phyloP scores from a whole-genome alignment of 2,888 invertebrate genomes.

The Acrocyrtus sp. region DNA sequence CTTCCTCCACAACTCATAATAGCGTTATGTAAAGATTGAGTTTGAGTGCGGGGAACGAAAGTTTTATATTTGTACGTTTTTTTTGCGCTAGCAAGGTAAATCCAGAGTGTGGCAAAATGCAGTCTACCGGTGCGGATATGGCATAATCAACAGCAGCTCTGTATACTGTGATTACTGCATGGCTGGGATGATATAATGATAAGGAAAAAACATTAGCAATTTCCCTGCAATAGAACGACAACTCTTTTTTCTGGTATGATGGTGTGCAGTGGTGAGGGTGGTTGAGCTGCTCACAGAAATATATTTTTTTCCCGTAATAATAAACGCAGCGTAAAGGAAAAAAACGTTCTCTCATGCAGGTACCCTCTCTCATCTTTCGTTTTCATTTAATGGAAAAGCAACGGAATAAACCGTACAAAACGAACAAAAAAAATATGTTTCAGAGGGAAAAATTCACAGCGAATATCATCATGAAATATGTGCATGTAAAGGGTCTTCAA shows the following conservation, averaged over 20 bases:
- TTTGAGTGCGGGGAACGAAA: background rate
- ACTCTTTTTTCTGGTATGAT: too few species aligned
- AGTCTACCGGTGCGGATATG: background rate
- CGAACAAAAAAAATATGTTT: conserved; percentile 13
- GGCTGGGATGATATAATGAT: background rate
- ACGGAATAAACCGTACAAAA: conserved; percentile 38
- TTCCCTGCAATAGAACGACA: background rate
- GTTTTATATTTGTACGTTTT: background rate
- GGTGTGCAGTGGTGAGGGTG: background rate
- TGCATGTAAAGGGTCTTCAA: background rate
- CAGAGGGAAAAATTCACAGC: background rate
- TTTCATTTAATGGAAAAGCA: conserved; percentile 40
- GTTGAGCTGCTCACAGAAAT: background rate
- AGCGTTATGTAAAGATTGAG: too few species aligned
- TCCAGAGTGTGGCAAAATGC: too few species aligned
- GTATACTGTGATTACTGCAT: background rate
- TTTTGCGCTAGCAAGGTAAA: background rate
- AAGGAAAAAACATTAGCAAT: background rate
- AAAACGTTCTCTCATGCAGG: background rate
- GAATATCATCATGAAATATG: background rate
- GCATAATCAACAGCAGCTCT: background rate
- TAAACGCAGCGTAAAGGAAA: background rate
- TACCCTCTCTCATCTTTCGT: conserved; percentile 17
- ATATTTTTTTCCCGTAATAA: background rate
- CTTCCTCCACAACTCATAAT: background rate